Evolutionary conservation across 30 jellyfish, hydroid and myxozoan genomes (phyloP).

Genomic region (Hydractinia symbiolongicarpus): DNA sequence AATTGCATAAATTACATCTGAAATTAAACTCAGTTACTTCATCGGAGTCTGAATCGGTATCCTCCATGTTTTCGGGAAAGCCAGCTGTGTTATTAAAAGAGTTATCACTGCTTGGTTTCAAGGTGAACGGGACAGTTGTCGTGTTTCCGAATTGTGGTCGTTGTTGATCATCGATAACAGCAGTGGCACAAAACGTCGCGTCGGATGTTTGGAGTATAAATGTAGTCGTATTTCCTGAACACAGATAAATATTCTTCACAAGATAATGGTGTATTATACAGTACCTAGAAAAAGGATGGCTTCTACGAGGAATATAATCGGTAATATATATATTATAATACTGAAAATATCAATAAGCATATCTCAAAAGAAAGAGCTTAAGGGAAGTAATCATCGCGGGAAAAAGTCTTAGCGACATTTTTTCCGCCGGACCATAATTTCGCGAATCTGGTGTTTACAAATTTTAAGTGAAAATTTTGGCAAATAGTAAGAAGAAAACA

Average conservation of each 20-base stretch:
- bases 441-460: no score
- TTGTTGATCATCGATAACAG: slow-evolving; percentile 21
- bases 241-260: no score
- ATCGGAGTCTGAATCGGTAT: slow-evolving; percentile 22
- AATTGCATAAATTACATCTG: slow-evolving; percentile 31
- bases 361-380: not conserved
- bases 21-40: slow-evolving; percentile 29
- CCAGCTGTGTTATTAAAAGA: slow-evolving; percentile 6
- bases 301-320: not conserved
- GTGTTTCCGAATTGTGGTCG: not conserved
- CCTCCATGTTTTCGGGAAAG: slow-evolving; percentile 19
- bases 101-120: not conserved
- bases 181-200: slow-evolving; percentile 32
- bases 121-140: slow-evolving; percentile 9
- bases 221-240: slow-evolving; percentile 26
- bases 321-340: not conserved
- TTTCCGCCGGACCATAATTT: no score
- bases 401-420: no score
- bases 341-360: not conserved
- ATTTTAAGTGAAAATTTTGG: no score
- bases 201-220: slow-evolving; percentile 32
- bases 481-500: no score
- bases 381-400: not conserved
- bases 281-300: not conserved
- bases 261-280: not conserved